These are phyloP conservation scores for Nomia melanderi DNA, from an alignment of 1,140 invertebrate species.

Conservation along the genomic window DNA sequence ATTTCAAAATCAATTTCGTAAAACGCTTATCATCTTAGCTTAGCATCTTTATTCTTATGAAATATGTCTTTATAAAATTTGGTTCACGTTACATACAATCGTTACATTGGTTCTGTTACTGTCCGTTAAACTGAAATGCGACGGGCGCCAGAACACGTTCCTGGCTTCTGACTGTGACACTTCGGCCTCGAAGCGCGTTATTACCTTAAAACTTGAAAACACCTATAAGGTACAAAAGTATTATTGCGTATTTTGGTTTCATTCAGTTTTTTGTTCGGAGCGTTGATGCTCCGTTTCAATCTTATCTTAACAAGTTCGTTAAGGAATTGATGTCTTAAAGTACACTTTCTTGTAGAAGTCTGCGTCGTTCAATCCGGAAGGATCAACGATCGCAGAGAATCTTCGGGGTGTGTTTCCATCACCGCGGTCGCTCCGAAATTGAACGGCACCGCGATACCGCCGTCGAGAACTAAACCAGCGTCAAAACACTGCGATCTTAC, in stretches of 20 bases:
- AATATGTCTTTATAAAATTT: conserved; percentile 2
- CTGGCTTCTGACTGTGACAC: too few relatives aligned
- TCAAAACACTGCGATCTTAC: conserved; percentile 96
- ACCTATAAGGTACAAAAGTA: conserved; percentile 9
- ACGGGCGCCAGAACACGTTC: not conserved
- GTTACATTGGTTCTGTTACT: not conserved
- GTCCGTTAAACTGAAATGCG: not conserved
- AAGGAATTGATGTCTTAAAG: not conserved
- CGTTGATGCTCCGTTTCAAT: not conserved
- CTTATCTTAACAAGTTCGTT: not conserved
- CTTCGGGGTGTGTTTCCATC: conserved; percentile 92
- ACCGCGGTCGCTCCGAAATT: conserved; percentile 95
- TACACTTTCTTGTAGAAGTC: not conserved
- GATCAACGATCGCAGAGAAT: conserved; percentile 92
- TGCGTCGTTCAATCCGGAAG: conserved; percentile 79
- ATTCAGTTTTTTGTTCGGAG: not conserved
- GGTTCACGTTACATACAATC: not conserved
- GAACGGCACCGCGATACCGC: conserved; percentile 95
- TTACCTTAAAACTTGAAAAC: not conserved
- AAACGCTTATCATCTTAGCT: too few relatives aligned
- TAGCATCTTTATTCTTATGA: conserved; percentile 1
- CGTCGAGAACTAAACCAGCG: conserved; percentile 97
- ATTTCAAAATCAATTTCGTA: too few relatives aligned
- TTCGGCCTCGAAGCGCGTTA: too few relatives aligned
- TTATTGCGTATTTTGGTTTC: not conserved